Conservation (phyloP, 2,888 invertebrate species). For the Erpobdella octoculata region DNA sequence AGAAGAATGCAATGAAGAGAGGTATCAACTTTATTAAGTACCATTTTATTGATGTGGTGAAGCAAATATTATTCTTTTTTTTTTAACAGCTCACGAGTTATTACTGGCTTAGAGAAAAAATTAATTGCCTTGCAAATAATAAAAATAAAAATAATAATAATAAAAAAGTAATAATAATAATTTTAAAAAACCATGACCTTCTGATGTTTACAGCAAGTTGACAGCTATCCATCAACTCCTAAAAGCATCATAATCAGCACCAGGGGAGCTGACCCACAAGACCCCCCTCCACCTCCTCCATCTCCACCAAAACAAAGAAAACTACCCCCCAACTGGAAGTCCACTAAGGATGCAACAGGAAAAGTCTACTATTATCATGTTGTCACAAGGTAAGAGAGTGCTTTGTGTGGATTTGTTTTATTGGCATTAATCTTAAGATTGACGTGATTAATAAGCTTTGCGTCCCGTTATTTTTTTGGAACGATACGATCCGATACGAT, state of each 20-base stretch:
- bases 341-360: constrained; percentile 71
- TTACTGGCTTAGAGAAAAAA: too few species aligned
- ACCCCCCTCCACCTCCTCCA: constrained; percentile 50
- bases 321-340: constrained; percentile 79
- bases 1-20: too few species aligned
- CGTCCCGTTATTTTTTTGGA: too few species aligned
- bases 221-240: not conserved
- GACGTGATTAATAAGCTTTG: too few species aligned
- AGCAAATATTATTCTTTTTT: too few species aligned
- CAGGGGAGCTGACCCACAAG: constrained; percentile 32
- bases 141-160: too few species aligned
- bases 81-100: too few species aligned
- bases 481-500: too few species aligned
- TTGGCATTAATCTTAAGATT: not conserved
- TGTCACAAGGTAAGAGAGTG: constrained; percentile 47
- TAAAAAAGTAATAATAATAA: not conserved
- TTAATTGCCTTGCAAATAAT: too few species aligned
- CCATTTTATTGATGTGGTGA: too few species aligned
- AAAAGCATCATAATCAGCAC: constrained; percentile 38
- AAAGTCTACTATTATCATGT: constrained; percentile 82
- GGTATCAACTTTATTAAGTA: too few species aligned
- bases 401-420: constrained; percentile 9
- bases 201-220: not conserved
- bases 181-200: not conserved
- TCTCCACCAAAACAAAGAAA: constrained; percentile 50